These are phyloP conservation scores for Mechanitis messenoides DNA, from an alignment of 2,888 invertebrate genomes.

Conservation along the genomic window DNA sequence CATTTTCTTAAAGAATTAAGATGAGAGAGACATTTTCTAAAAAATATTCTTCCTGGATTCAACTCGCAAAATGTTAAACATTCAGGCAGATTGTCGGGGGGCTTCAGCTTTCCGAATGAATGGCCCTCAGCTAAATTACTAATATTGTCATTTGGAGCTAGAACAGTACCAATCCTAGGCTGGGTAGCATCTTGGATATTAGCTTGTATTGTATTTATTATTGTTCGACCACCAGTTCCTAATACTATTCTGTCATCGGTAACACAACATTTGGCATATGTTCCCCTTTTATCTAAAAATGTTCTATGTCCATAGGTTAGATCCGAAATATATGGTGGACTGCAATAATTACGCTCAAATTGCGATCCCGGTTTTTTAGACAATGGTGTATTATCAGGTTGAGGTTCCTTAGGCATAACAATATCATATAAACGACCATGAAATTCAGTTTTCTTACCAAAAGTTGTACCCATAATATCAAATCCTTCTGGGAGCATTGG, in stretches of 20 bases:
- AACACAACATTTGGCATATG: constrained; percentile 62
- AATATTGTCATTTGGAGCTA: constrained; percentile 71
- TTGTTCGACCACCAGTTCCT: constrained; percentile 52
- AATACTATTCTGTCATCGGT: constrained; percentile 50
- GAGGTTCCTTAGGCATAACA: constrained; percentile 55
- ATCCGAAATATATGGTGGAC: constrained; percentile 58
- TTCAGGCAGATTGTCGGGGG: constrained; percentile 63
- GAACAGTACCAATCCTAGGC: constrained; percentile 53
- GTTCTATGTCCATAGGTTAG: constrained; percentile 64
- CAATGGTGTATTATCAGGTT: constrained; percentile 48
- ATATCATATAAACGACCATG: constrained; percentile 56
- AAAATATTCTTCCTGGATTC: constrained; percentile 53
- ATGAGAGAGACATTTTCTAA: constrained; percentile 62
- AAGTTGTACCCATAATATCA: constrained; percentile 47
- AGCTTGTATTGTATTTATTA: constrained; percentile 58
- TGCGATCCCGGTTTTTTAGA: constrained; percentile 46
- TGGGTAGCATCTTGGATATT: constrained; percentile 52
- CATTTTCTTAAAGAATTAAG: constrained; percentile 60
- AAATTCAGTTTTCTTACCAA: constrained; percentile 48
- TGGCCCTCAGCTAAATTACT: constrained; percentile 62
- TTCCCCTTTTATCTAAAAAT: constrained; percentile 64
- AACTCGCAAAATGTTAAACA: constrained; percentile 55
- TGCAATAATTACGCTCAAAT: constrained; percentile 49
- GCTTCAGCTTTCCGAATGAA: constrained; percentile 62
- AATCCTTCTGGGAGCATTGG: constrained; percentile 63